These are phyloP conservation scores for Gasterosteus aculeatus DNA, from an alignment of 2,113 vertebrate species.

Conservation along the genomic window DNA sequence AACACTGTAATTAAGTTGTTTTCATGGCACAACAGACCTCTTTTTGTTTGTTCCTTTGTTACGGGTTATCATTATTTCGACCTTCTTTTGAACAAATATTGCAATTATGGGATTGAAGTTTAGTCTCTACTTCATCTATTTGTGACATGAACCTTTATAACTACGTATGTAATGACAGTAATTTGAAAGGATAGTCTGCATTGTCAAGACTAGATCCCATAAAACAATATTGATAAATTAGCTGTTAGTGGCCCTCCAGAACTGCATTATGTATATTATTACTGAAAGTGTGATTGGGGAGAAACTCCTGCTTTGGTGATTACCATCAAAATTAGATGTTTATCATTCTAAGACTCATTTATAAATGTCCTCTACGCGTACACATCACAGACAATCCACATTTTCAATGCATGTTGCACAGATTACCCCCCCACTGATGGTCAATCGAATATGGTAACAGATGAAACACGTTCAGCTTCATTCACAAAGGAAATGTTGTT, in stretches of 20 bases:
- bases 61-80: neutral
- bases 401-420: neutral
- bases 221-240: neutral
- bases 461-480: neutral
- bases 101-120: neutral
- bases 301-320: neutral
- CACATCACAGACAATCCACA: constrained; percentile 16
- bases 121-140: neutral
- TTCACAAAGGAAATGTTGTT: neutral
- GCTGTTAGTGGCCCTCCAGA: constrained; percentile 3
- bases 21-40: neutral
- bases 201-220: neutral
- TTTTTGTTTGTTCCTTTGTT: neutral
- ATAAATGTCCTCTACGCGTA: constrained; percentile 20
- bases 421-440: neutral
- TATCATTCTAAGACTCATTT: constrained; percentile 9
- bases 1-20: neutral
- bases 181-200: neutral
- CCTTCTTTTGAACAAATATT: neutral
- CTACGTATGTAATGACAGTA: neutral
- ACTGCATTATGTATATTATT: neutral
- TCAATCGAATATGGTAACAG: neutral
- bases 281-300: neutral
- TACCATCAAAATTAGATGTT: constrained; percentile 22
- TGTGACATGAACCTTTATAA: neutral